Base-by-base conservation (phyloP, 2,113 vertebrate genomes). In the Amphiprion ocellaris region DNA sequence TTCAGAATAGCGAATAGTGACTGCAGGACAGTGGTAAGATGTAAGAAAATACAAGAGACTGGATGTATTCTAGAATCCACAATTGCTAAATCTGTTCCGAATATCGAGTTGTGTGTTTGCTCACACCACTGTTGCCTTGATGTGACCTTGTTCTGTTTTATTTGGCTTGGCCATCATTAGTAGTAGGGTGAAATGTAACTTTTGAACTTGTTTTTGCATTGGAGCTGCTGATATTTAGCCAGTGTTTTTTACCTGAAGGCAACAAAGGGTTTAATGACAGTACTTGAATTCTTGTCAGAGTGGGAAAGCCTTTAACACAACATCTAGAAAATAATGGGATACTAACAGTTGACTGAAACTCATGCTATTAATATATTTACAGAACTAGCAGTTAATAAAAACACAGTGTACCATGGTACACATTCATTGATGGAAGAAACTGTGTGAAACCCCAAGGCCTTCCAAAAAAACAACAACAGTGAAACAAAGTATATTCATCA, bases 131-230 rank as follows among this genome's bases (percentile, higher is more conserved):
- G 72, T 71, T 53, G n/a, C 58, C 46, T 37, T 63, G 71, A 11
- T 70, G 54, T 49, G 66, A 74, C 80, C 39, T 62, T 66, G 62
- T 16, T 46, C 14, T 71, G 46, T 39, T 16, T 72, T 77, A 41
- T 84, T 80, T 82, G 50, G 4, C 50, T 75, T 80, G 64, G 68
- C 52, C 52, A 2, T 23, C 4, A 24, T 56, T 10, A 24, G 8
- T 23, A 19, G 47, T 10, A 5, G 4, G 47, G 16, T 30, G 12
- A 28, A 74, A 23, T 3, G n/a, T 37, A 10, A 41, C 33, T 47
- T 76, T 49, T 6, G 47, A 47, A 76, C 6, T 19, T 60, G 46
- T 55, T 26, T 59, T 19, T 61, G 3, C 6, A 9, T 19, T 70
- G 14, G 81, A 53, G 37, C 21, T 15, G 3, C 17, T 44, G 17